Conservation (phyloP, 1,140 invertebrate species). For the Papilio aristodemus region DNA sequence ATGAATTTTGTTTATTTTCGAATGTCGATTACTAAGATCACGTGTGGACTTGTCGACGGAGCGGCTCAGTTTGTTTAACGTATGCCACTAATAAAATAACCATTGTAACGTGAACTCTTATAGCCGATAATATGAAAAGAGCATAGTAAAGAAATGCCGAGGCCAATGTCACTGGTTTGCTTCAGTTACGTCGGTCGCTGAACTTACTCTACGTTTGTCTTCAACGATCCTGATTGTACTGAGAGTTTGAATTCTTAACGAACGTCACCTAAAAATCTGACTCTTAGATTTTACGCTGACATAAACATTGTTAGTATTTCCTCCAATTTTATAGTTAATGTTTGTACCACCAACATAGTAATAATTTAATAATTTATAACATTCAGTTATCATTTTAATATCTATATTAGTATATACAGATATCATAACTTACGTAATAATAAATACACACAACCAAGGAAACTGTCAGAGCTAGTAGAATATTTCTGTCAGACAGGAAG, state of each 20-base stretch:
- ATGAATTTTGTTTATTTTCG: constrained; percentile 69
- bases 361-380: too few relatives aligned
- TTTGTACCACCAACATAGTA: too few relatives aligned
- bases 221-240: background rate
- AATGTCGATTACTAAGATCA: constrained; percentile 66
- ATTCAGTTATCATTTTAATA: too few relatives aligned
- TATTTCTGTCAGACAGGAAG: too few relatives aligned
- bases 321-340: too few relatives aligned
- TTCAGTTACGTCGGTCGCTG: constrained; percentile 46
- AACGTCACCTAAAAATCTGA: constrained; percentile 13
- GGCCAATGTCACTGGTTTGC: constrained; percentile 39
- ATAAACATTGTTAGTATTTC: background rate
- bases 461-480: too few relatives aligned
- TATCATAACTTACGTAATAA: too few relatives aligned
- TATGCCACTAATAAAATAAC: constrained; percentile 49
- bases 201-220: constrained; percentile 39
- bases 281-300: background rate
- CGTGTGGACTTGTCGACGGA: constrained; percentile 62
- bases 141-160: constrained; percentile 11
- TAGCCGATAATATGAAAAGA: background rate
- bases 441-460: too few relatives aligned
- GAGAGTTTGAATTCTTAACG: background rate
- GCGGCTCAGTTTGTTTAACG: constrained; percentile 64
- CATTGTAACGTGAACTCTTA: constrained; percentile 44
- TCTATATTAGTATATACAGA: too few relatives aligned